Evolutionary conservation across 2,888 invertebrate genomes (phyloP).

Genomic region (Dasypogon diadema): DNA sequence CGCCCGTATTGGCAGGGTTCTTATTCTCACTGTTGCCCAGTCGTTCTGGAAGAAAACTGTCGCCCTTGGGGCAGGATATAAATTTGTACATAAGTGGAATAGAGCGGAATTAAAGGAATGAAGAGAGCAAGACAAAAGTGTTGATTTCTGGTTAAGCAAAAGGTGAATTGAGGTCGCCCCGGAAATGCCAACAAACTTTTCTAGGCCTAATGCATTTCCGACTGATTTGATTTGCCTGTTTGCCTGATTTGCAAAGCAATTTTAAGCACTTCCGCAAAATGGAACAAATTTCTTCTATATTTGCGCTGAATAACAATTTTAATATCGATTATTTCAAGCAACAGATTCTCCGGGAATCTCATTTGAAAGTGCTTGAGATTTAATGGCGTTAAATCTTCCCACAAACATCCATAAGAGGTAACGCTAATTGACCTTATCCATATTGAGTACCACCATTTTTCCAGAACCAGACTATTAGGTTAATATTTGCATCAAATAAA

Average conservation of each 20-base stretch:
- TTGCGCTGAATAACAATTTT: too few relatives aligned
- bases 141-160: background rate
- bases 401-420: background rate
- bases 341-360: too few relatives aligned
- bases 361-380: background rate
- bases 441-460: too few relatives aligned
- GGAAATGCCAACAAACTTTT: conserved; percentile 20
- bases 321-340: too few relatives aligned
- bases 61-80: background rate
- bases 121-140: background rate
- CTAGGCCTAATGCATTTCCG: background rate
- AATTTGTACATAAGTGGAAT: background rate
- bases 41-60: background rate
- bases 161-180: conserved; percentile 36
- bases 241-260: background rate
- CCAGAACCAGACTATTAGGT: background rate
- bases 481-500: conserved; percentile 26
- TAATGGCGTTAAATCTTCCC: background rate
- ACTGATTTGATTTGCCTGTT: background rate
- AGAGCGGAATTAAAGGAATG: background rate
- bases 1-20: background rate
- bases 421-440: background rate
- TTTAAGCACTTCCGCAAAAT: background rate
- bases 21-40: background rate
- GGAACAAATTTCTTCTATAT: background rate